These are phyloP conservation scores for Manacus vitellinus DNA, from an alignment of 2,113 vertebrate genomes.

Conservation along the genomic window DNA sequence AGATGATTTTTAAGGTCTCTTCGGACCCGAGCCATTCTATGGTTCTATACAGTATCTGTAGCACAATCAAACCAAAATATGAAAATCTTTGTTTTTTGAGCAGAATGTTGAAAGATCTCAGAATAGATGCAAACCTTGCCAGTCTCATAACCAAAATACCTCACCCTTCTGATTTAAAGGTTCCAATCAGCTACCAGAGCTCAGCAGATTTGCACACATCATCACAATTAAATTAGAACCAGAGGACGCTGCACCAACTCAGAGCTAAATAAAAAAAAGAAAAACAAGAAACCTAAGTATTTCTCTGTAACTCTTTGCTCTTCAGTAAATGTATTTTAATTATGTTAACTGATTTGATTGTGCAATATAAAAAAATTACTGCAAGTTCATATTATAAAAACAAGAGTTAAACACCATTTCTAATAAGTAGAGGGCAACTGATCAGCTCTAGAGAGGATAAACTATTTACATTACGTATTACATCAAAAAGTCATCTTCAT, in stretches of 20 bases:
- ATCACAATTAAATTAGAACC: not conserved
- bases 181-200: not conserved
- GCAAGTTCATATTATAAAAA: not conserved
- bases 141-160: not conserved
- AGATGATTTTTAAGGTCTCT: not conserved
- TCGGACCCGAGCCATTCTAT: not conserved
- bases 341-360: not conserved
- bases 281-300: not conserved
- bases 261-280: not conserved
- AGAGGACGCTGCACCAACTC: not conserved
- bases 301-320: not conserved
- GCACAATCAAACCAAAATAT: not conserved
- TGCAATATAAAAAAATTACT: not conserved
- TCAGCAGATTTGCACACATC: not conserved
- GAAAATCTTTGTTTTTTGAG: not conserved
- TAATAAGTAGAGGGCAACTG: not conserved
- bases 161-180: not conserved
- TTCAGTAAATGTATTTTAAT: not conserved
- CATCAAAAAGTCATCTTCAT: not conserved
- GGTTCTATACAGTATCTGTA: not conserved
- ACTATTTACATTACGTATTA: not conserved
- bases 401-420: not conserved
- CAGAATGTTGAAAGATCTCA: not conserved
- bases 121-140: not conserved
- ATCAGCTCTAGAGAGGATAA: not conserved